Evolutionary conservation across 2,888 invertebrate species (phyloP), one percentile per base, ranked within the genome.

Genomic region (Caenorhabditis virilis): DNA sequence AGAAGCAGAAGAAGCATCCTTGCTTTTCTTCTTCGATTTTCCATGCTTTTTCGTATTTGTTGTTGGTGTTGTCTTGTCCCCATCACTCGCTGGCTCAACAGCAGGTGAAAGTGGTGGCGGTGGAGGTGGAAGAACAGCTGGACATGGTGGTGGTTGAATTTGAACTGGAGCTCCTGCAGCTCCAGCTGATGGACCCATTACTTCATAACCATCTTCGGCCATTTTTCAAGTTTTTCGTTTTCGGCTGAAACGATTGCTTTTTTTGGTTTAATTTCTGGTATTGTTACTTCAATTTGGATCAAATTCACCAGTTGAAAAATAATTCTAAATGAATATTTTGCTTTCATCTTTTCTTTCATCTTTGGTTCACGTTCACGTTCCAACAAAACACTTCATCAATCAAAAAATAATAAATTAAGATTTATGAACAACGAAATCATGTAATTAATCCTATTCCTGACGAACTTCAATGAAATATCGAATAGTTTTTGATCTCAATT

Each of bases 401-500:
- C n/a, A n/a, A n/a, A n/a, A n/a, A n/a, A n/a, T n/a, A n/a, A n/a
- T n/a, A n/a, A n/a, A n/a, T n/a, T n/a, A n/a, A n/a, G n/a, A n/a
- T n/a, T n/a, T n/a, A n/a, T n/a, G n/a, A n/a, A n/a, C n/a, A n/a
- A n/a, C n/a, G n/a, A n/a, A n/a, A n/a, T n/a, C n/a, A n/a, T n/a
- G n/a, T n/a, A n/a, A n/a, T n/a, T n/a, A n/a, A n/a, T n/a, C n/a
- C n/a, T n/a, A n/a, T n/a, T n/a, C n/a, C n/a, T n/a, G n/a, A n/a
- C n/a, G n/a, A n/a, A 59, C 52, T 48, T 74, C 66, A 35, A 68
- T 64, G 41, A 64, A 71, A 58, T 74, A 76, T 20, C 60, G 58
- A 36, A 76, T 49, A 11, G 60, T 64, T 47, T 76, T 76, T 11
- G 68, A 63, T 41, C 73, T 63, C 16, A 76, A 46, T 38, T 69